These are phyloP conservation scores for Pachypanchax playfairii DNA, from an alignment of 2,113 vertebrate genomes.

Conservation along the genomic window DNA sequence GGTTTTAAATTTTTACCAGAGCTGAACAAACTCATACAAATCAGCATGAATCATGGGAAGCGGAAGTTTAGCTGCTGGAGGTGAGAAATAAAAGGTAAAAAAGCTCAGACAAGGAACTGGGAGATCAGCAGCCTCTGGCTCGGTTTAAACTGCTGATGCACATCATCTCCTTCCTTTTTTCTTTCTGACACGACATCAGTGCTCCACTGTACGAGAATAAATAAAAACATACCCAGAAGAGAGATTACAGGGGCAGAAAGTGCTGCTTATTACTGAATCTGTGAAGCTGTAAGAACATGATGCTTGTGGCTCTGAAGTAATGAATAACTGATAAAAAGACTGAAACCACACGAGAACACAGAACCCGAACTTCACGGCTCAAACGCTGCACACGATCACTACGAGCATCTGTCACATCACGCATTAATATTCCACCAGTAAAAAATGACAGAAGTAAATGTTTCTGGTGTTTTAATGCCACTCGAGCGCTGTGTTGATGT, in stretches of 20 bases:
- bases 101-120: slow-evolving; percentile 6
- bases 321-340: slow-evolving; percentile 30
- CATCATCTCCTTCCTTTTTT: background rate
- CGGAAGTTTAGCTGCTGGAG: slow-evolving; percentile 18
- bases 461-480: slow-evolving; percentile 39
- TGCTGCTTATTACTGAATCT: slow-evolving; percentile 8
- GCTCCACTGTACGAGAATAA: background rate
- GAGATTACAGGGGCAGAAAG: background rate
- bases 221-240: slow-evolving; percentile 2
- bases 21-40: slow-evolving; percentile 26
- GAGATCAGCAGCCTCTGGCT: slow-evolving; percentile 6
- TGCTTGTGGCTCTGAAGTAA: slow-evolving; percentile 6
- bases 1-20: slow-evolving; percentile 16
- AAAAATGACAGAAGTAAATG: slow-evolving; percentile 30
- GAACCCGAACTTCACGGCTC: slow-evolving; percentile 20
- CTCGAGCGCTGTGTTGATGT: slow-evolving; percentile 10
- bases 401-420: slow-evolving; percentile 16
- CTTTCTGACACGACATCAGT: background rate
- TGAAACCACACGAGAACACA: slow-evolving; percentile 7
- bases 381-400: slow-evolving; percentile 21
- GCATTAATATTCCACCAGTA: slow-evolving; percentile 31
- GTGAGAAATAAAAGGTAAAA: slow-evolving; percentile 12
- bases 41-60: slow-evolving; percentile 8
- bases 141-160: background rate
- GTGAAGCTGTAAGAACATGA: background rate